Evolutionary conservation across 2,888 invertebrate genomes (phyloP).

Genomic region (Eupithecia centaureata): DNA sequence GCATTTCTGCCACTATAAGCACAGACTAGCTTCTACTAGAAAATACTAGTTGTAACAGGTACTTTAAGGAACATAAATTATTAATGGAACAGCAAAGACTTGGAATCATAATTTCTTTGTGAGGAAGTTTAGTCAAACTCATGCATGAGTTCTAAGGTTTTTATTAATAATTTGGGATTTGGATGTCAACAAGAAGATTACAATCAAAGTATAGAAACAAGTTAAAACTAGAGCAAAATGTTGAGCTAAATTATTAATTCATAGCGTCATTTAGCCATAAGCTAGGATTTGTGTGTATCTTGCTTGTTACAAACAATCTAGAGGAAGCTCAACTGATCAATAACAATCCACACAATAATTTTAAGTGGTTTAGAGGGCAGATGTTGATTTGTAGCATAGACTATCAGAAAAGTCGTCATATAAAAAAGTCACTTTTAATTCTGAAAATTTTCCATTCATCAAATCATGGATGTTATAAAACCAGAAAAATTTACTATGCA

Average conservation of each 20-base stretch:
- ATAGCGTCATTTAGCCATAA: neutral
- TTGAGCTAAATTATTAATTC: too few relatives aligned
- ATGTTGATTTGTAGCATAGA: neutral
- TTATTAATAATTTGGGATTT: too few relatives aligned
- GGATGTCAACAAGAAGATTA: too few relatives aligned
- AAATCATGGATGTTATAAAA: neutral
- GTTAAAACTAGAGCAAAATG: too few relatives aligned
- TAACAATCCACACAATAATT: neutral
- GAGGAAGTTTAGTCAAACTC: neutral
- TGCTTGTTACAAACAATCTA: neutral
- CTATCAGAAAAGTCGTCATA: too few relatives aligned
- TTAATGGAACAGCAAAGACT: neutral
- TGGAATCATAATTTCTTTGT: neutral
- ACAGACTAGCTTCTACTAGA: slow-evolving; percentile 1
- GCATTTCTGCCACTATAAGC: slow-evolving; percentile 55
- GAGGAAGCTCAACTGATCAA: neutral
- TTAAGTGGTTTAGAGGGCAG: neutral
- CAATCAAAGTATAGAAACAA: too few relatives aligned
- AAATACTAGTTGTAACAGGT: neutral
- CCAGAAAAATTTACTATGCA: neutral
- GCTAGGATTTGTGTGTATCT: neutral
- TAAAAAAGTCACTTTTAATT: neutral
- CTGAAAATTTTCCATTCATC: neutral
- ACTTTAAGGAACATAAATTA: slow-evolving; percentile 2
- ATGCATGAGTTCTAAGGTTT: too few relatives aligned